Base-by-base conservation (phyloP, 2,113 vertebrate species). In the Chloropsis cyanopogon region DNA sequence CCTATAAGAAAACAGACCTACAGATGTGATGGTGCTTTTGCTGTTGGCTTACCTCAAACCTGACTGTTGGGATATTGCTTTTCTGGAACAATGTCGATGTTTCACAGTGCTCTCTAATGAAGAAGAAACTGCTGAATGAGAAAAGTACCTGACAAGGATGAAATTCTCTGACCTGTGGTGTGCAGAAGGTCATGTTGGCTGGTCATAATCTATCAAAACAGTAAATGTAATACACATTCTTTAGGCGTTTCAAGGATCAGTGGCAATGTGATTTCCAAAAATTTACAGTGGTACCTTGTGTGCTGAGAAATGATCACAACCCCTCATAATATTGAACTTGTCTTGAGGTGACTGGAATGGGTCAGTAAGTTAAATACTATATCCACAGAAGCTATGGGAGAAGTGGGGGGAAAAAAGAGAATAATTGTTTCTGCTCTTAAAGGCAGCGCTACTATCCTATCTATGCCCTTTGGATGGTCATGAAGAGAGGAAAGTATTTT, bases 241-340 rank as follows among this genome's bases (percentile, higher is more conserved):
- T 90, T 83, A 90, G 82, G 52, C n/a, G 1, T 96, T 95, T 92
- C 90, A 95, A 94, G 94, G 90, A 88, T 96, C 88, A 95, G 59
- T 77, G 71, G 35, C 75, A 94, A 77, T 37, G 59, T 31, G 84
- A 90, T 90, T 73, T 94, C 70, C 71, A 92, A 87, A 95, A 95
- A 94, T 82, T 92, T 94, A 82, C 73, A 77, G 60, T 10, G 1
- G 24, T 70, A 65, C 50, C 49, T 90, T 90, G 71, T 70, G 64
- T 70, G 54, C 39, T 94, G 76, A 92, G 82, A 88, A 81, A 94
- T 63, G 3, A 59, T 73, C 82, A 53, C 63, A 83, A 24, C 68
- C 72, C 71, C 54, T 92, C 25, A 33, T 73, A 93, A 90, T 90
- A 95, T 65, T 82, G 90, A 93, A 77, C 47, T 81, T 92, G 63